Evolutionary conservation across 2,888 invertebrate genomes (phyloP).

Genomic region (Phoronis australis): DNA sequence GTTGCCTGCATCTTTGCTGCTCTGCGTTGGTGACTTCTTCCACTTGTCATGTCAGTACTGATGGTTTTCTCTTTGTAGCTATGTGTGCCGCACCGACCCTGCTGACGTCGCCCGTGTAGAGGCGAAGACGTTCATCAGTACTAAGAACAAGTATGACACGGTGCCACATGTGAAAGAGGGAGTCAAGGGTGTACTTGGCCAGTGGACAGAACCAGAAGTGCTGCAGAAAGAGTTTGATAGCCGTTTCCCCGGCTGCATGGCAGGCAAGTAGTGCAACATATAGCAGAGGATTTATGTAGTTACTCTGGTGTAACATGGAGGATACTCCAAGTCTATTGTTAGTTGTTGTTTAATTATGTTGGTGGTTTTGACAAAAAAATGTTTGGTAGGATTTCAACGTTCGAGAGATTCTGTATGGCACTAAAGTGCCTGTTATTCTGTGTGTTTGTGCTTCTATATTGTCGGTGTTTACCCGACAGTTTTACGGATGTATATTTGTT

Average conservation of each 20-base stretch:
- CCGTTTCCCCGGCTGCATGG: constrained; percentile 72
- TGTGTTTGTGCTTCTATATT: not conserved
- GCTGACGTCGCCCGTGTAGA: constrained; percentile 97
- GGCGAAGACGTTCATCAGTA: constrained; percentile 90
- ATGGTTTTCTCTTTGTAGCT: constrained; percentile 58
- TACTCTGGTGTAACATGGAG: not conserved
- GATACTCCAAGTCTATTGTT: too few relatives aligned
- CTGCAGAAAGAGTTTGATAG: constrained; percentile 73
- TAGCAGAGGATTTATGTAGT: too few relatives aligned
- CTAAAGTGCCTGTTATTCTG: not conserved
- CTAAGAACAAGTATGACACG: constrained; percentile 75
- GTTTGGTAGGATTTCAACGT: too few relatives aligned
- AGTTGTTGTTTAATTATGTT: too few relatives aligned
- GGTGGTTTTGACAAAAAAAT: too few relatives aligned
- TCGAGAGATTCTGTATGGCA: too few relatives aligned
- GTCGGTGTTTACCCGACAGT: not conserved
- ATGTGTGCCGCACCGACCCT: constrained; percentile 91
- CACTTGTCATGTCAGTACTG: not conserved
- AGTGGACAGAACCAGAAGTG: constrained; percentile 81
- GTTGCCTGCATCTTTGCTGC: too few relatives aligned
- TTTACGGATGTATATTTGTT: not conserved
- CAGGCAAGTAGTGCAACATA: constrained; percentile 58
- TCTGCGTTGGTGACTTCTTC: too few relatives aligned
- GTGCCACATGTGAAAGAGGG: constrained; percentile 75
- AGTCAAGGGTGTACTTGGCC: constrained; percentile 79